phyloP scores from a whole-genome alignment of 1,140 invertebrate species.

The Drosophila truncata region DNA sequence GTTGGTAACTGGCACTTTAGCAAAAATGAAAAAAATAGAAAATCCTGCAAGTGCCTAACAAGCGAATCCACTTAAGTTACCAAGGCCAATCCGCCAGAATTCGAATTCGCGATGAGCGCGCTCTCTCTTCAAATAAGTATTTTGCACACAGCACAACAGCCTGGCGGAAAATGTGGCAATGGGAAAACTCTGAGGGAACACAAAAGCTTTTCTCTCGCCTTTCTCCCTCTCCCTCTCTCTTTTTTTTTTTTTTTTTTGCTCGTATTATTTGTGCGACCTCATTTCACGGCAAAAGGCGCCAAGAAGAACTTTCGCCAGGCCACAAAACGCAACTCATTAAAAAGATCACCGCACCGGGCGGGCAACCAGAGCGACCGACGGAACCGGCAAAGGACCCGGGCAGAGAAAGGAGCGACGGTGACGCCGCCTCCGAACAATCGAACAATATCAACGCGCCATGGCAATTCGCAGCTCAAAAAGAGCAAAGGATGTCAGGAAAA shows the following conservation, averaged over 20 bases:
- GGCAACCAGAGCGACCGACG: slow-evolving; percentile 33
- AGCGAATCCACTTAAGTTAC: slow-evolving; percentile 59
- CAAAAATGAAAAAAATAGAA: background rate
- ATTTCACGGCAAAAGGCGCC: slow-evolving; percentile 67
- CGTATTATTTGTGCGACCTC: slow-evolving; percentile 53
- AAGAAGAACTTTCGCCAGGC: slow-evolving; percentile 70
- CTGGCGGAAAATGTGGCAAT: slow-evolving; percentile 26
- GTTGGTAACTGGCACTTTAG: slow-evolving; percentile 43
- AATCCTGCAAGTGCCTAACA: slow-evolving; percentile 36
- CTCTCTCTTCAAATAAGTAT: slow-evolving; percentile 42
- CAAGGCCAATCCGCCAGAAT: slow-evolving; percentile 54
- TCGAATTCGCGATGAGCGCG: slow-evolving; percentile 43
- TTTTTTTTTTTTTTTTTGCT: too few relatives aligned
- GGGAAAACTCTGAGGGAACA: slow-evolving; percentile 34
- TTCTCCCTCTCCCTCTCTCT: slow-evolving; percentile 9
- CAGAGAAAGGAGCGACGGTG: slow-evolving; percentile 26
- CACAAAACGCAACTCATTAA: slow-evolving; percentile 80
- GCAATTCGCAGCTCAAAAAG: slow-evolving; percentile 41
- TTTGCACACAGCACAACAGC: slow-evolving; percentile 37
- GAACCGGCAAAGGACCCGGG: slow-evolving; percentile 29
- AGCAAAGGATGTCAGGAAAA: slow-evolving; percentile 2
- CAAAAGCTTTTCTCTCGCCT: slow-evolving; percentile 47
- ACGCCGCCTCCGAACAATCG: slow-evolving; percentile 68
- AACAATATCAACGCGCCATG: slow-evolving; percentile 76
- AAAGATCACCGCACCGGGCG: slow-evolving; percentile 69